These are phyloP conservation scores for Heliconius charithonia DNA, from an alignment of 2,888 invertebrate species.

Conservation along the genomic window DNA sequence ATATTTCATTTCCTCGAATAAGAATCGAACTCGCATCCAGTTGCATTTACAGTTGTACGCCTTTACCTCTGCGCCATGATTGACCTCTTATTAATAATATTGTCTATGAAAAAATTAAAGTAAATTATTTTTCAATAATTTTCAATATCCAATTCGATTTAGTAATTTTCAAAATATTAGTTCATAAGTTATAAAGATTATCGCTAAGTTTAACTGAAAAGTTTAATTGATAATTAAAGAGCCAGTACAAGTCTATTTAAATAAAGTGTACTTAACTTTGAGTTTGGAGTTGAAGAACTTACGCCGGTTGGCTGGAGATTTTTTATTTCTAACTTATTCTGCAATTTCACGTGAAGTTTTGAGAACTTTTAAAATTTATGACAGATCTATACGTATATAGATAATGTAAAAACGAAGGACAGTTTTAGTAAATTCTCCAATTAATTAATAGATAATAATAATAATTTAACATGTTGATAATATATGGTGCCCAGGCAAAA, in stretches of 20 bases:
- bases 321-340: slow-evolving; percentile 5
- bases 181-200: slow-evolving; percentile 1
- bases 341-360: slow-evolving; percentile 7
- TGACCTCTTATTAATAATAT: no score
- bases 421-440: no score
- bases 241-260: slow-evolving; percentile 21
- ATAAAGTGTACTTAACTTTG: slow-evolving; percentile 18
- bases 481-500: no score
- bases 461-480: no score
- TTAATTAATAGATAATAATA: no score
- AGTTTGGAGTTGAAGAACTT: slow-evolving; percentile 17
- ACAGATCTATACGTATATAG: neutral
- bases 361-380: neutral
- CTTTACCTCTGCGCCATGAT: no score
- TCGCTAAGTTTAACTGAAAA: neutral
- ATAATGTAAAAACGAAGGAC: no score
- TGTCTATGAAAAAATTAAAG: neutral
- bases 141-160: neutral
- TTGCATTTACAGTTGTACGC: no score
- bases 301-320: neutral
- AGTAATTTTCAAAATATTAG: neutral
- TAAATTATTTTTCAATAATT: neutral
- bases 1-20: no score
- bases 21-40: no score
- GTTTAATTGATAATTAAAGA: slow-evolving; percentile 20